phyloP scores from a whole-genome alignment of 1,140 invertebrate genomes.

The Plodia interpunctella region DNA sequence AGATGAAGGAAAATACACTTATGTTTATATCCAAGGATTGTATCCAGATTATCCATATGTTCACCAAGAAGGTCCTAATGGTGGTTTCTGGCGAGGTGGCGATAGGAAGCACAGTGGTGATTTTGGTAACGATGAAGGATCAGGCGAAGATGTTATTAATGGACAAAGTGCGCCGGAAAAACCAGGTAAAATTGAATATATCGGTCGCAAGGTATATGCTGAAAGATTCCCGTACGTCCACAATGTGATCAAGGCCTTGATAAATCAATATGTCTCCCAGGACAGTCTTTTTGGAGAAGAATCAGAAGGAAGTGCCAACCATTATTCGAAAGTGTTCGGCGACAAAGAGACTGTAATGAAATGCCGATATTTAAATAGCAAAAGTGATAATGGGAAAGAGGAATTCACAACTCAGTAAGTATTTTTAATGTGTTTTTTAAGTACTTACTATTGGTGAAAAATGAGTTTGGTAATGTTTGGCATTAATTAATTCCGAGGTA shows the following conservation, averaged over 20 bases:
- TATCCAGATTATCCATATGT: constrained; percentile 71
- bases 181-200: constrained; percentile 44
- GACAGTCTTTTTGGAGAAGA: constrained; percentile 41
- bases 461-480: no score
- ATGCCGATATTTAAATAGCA: constrained; percentile 40
- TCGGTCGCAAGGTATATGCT: constrained; percentile 50
- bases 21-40: constrained; percentile 49
- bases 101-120: constrained; percentile 28
- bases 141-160: constrained; percentile 37
- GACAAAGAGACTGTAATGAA: constrained; percentile 50
- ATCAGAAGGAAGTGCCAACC: constrained; percentile 33
- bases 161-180: constrained; percentile 32
- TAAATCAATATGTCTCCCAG: constrained; percentile 48
- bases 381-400: constrained; percentile 27
- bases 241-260: constrained; percentile 45
- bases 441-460: no score
- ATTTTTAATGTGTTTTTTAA: constrained; percentile 12
- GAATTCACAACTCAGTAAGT: constrained; percentile 59
- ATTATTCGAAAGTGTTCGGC: constrained; percentile 37
- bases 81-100: constrained; percentile 54
- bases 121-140: constrained; percentile 40
- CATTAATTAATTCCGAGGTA: no score
- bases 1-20: constrained; percentile 75
- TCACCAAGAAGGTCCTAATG: constrained; percentile 55
- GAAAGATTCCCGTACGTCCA: constrained; percentile 54